These are phyloP conservation scores for Petrophora chlorosata DNA, from an alignment of 2,888 invertebrate species.

Conservation along the genomic window DNA sequence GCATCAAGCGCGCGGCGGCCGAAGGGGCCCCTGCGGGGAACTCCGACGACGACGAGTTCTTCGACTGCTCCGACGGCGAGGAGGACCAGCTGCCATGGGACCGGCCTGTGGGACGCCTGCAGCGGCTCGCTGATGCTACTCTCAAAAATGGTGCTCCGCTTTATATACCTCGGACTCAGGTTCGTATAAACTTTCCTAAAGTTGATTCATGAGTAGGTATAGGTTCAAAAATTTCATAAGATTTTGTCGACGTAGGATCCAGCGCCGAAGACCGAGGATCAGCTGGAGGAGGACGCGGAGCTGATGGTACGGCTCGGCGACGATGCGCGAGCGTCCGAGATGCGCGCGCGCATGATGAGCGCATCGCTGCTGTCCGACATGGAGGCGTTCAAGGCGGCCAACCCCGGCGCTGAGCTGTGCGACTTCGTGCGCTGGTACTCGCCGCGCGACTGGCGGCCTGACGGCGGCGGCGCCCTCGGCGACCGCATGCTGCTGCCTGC, in stretches of 20 bases:
- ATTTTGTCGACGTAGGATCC: constrained; percentile 87
- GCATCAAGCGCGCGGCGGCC: constrained; percentile 85
- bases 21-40: constrained; percentile 58
- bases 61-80: constrained; percentile 87
- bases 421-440: constrained; percentile 99
- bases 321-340: constrained; percentile 91
- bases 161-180: constrained; percentile 75
- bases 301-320: constrained; percentile 94
- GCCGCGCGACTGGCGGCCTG: constrained; percentile 93
- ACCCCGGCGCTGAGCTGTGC: constrained; percentile 94
- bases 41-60: constrained; percentile 89
- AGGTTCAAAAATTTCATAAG: background rate
- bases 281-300: constrained; percentile 96
- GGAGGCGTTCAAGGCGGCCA: constrained; percentile 99
- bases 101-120: constrained; percentile 66
- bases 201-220: background rate
- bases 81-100: constrained; percentile 75
- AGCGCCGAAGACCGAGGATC: constrained; percentile 98
- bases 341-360: constrained; percentile 97
- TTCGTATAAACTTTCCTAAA: constrained; percentile 29
- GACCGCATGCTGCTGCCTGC: constrained; percentile 94
- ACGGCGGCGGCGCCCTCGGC: constrained; percentile 85
- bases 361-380: constrained; percentile 97
- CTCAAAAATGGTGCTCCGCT: constrained; percentile 72
- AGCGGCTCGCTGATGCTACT: constrained; percentile 63